Evolutionary conservation across 2,888 invertebrate species (phyloP), one percentile per base, ranked within the genome.

Genomic region (Amphipoea oculea): DNA sequence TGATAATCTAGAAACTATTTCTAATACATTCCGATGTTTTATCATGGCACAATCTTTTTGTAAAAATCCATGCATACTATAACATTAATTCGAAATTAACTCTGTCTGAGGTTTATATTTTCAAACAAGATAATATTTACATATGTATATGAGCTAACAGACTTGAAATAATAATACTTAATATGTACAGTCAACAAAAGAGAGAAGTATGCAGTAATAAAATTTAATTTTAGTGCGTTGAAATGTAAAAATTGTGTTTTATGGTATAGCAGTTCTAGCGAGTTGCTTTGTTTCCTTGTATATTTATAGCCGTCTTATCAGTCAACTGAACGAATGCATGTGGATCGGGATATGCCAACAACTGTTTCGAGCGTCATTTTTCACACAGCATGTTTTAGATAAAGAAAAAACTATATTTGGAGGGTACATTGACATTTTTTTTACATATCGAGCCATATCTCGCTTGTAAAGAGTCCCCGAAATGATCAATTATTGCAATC

Each of bases 241-340:
- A 29, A 48, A 54, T 54, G 6, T 2, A 29, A 62, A 48, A 48
- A 48, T 20, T 6, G 14, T 51, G 36, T 77, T 77, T 51, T 62
- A 62, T 29, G 9, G 23, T 4, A 36, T 7, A 45, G 17, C 23
- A 78, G 3, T 57, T 57, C 6, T 20, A 20, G 14, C 14, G 9
- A 48, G 40, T 40, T n/a, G 36, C 0, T 42, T 45, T 42, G 62
- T 62, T 68, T 42, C 12, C 0, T 14, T 42, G n/a, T 29, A 14
- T 82, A 73, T 82, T 51, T 51, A 79, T n/a, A 62, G 74, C 48
- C 14, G 3, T 4, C 23, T 62, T 79, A 82, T 82, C 82, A 54
- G 7, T n/a, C 72, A 60, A 51, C 29, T 2, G 45, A 63, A 40
- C 51, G 40, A 36, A 29, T 11, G 12, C 45, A n/a, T 68, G 7